Percentiles rank a stretch among this genome's conserved stretches.
These are phyloP conservation scores for Apodemia duryi DNA, from an alignment of 2,888 invertebrate genomes.

Conservation along the genomic window DNA sequence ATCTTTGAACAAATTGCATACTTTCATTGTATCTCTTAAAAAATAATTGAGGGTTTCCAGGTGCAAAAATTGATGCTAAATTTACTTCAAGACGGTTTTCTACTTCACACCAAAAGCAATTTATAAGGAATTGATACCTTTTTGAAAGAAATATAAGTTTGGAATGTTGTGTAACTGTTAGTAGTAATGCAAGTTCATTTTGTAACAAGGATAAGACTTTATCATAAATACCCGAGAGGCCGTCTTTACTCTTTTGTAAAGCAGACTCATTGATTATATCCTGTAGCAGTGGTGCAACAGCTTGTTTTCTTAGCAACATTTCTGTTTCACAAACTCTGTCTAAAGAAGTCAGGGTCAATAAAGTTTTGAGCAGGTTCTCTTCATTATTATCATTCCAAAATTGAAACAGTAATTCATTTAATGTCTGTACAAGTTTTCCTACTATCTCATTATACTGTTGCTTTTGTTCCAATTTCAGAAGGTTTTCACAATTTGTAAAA, in stretches of 20 bases:
- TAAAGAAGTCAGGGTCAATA: conserved; percentile 81
- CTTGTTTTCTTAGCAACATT: conserved; percentile 82
- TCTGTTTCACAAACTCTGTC: conserved; percentile 86
- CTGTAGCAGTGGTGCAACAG: conserved; percentile 83
- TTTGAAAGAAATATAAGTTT: conserved; percentile 60
- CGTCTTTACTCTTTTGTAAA: conserved; percentile 80
- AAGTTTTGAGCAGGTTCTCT: conserved; percentile 78
- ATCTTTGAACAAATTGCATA: conserved; percentile 84
- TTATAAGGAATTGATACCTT: conserved; percentile 80
- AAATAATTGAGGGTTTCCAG: conserved; percentile 94
- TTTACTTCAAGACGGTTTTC: conserved; percentile 90
- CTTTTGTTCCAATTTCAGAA: conserved; percentile 70
- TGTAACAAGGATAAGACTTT: conserved; percentile 86
- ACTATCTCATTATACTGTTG: conserved; percentile 54
- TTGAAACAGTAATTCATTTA: conserved; percentile 70
- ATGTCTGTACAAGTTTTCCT: conserved; percentile 49
- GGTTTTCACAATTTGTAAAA: conserved; percentile 79
- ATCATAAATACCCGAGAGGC: conserved; percentile 85
- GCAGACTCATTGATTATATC: conserved; percentile 85
- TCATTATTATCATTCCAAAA: conserved; percentile 76
- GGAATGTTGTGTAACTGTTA: conserved; percentile 73
- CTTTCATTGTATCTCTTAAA: conserved; percentile 90
- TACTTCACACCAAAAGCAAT: conserved; percentile 93
- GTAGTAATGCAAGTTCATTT: conserved; percentile 80
- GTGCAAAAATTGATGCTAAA: conserved; percentile 91